Evolutionary conservation across 2,113 vertebrate species (phyloP).

Genomic region (Brachionichthys hirsutus): DNA sequence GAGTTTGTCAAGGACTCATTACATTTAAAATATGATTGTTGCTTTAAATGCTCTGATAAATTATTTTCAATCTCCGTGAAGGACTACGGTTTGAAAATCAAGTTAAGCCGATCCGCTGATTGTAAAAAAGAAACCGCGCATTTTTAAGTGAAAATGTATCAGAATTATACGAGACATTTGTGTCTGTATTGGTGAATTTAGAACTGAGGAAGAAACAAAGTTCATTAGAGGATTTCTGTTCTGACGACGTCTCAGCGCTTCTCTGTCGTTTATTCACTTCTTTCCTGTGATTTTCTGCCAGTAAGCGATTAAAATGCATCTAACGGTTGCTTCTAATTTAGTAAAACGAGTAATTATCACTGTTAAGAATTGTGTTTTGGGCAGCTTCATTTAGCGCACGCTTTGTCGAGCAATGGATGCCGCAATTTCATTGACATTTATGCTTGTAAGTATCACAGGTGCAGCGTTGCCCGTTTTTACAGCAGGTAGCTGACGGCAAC

Average conservation of each 20-base stretch:
- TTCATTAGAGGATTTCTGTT: not conserved
- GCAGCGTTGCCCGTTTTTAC: constrained; percentile 13
- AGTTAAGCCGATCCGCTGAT: not conserved
- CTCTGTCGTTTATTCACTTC: not conserved
- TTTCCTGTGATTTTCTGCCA: not conserved
- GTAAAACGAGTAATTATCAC: too few relatives aligned
- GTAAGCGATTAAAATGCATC: not conserved
- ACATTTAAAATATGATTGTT: not conserved
- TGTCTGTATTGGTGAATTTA: not conserved
- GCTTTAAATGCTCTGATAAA: not conserved
- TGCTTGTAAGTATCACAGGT: constrained; percentile 2
- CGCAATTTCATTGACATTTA: not conserved
- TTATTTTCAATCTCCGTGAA: not conserved
- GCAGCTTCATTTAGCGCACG: not conserved
- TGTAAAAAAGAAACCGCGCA: not conserved
- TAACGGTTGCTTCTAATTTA: not conserved
- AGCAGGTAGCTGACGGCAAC: constrained; percentile 23
- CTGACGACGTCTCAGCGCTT: not conserved
- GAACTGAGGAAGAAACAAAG: not conserved
- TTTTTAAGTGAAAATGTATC: not conserved
- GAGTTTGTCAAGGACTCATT: too few relatives aligned
- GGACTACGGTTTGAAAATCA: not conserved
- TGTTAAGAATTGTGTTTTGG: not conserved
- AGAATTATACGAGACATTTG: too few relatives aligned
- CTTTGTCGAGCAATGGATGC: not conserved